phyloP scores from a whole-genome alignment of 2,113 vertebrate species.

The Onychostoma macrolepis region DNA sequence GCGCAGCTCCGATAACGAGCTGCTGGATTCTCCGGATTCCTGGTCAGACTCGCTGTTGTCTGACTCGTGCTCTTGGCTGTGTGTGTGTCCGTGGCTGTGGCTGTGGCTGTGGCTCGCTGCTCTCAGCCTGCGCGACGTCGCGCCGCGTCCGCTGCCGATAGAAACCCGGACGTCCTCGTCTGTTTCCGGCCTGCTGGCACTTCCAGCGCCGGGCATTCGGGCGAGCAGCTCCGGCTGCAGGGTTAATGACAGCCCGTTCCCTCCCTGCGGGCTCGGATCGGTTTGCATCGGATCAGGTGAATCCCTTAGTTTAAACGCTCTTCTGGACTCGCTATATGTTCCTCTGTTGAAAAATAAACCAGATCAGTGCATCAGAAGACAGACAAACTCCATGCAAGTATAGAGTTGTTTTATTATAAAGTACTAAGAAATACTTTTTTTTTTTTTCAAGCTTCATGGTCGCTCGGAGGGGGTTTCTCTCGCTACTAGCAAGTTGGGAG shows the following conservation, averaged over 20 bases:
- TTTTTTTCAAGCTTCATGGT: background rate
- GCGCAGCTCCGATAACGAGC: conserved; percentile 86
- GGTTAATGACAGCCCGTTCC: conserved; percentile 67
- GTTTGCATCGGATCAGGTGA: conserved; percentile 82
- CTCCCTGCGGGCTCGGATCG: conserved; percentile 71
- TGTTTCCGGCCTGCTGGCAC: conserved; percentile 61
- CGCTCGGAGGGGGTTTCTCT: background rate
- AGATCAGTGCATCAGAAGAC: background rate
- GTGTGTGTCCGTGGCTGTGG: conserved; percentile 72
- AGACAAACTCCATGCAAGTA: background rate
- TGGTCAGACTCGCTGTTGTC: conserved; percentile 69
- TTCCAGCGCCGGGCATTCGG: conserved; percentile 64
- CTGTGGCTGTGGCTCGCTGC: conserved; percentile 71
- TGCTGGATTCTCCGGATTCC: conserved; percentile 80
- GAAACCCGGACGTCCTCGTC: conserved; percentile 78
- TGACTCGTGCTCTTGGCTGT: conserved; percentile 66
- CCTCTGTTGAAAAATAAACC: conserved; percentile 63
- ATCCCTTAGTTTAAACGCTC: conserved; percentile 68
- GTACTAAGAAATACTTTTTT: background rate
- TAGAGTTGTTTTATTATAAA: background rate
- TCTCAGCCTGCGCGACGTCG: conserved; percentile 72
- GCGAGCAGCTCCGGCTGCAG: conserved; percentile 71
- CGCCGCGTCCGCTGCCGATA: conserved; percentile 70
- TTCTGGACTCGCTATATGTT: conserved; percentile 69
- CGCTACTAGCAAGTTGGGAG: background rate